Conservation (phyloP, 2,888 invertebrate species). For the Bursaphelenchus okinawaensis region DNA sequence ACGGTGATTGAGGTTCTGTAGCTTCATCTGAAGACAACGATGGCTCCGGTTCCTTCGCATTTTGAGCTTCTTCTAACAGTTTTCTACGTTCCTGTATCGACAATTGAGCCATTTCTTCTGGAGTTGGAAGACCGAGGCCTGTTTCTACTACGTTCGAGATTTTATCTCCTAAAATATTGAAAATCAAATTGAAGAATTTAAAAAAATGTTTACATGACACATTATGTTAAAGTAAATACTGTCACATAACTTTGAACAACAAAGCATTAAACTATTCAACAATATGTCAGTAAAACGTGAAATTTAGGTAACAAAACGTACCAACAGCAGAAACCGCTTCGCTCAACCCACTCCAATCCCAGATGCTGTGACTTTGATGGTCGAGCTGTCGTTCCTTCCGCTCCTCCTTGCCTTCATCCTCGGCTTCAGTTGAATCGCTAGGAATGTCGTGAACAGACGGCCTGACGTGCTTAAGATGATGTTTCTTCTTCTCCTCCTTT, state of each 20-base stretch:
- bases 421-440: background rate
- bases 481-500: background rate
- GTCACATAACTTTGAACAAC: too few relatives aligned
- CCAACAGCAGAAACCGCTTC: conserved; percentile 33
- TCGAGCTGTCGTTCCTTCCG: background rate
- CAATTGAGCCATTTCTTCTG: conserved; percentile 69
- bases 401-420: background rate
- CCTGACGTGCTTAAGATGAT: conserved; percentile 3
- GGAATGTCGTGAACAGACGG: background rate
- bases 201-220: background rate
- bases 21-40: conserved; percentile 27
- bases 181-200: conserved; percentile 3
- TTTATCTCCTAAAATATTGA: conserved; percentile 67
- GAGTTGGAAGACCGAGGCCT: conserved; percentile 76
- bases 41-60: conserved; percentile 30
- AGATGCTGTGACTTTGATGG: conserved; percentile 10
- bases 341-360: conserved; percentile 29
- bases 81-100: conserved; percentile 30
- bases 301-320: too few relatives aligned
- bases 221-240: background rate
- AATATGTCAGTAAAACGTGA: too few relatives aligned
- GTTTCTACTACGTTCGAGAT: conserved; percentile 72
- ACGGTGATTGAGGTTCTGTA: background rate
- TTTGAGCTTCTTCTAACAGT: conserved; percentile 30
- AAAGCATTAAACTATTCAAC: too few relatives aligned